Conservation (phyloP, 2,113 vertebrate species). For the Gorsachius goisagi region DNA sequence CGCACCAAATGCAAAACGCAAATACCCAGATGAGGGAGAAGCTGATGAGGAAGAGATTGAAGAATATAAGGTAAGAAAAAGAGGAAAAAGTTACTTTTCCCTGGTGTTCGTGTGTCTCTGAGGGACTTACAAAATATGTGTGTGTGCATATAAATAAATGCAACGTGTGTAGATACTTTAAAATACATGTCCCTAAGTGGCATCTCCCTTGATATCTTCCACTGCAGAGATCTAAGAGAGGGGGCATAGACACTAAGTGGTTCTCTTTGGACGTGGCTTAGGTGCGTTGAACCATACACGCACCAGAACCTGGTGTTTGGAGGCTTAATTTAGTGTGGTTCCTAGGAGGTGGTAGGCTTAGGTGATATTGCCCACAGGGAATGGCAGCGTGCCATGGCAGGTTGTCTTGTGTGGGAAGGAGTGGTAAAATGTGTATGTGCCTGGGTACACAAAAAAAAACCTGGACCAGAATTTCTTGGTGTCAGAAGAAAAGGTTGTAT, state of each 20-base stretch:
- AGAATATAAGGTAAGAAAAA: constrained; percentile 85
- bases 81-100: not conserved
- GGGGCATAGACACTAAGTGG: fast-evolving
- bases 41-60: constrained; percentile 91
- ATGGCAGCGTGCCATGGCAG: not conserved
- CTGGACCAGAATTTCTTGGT: not conserved
- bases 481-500: not conserved
- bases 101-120: not conserved
- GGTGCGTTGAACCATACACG: fast-evolving
- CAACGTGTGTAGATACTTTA: fast-evolving
- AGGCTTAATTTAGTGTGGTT: not conserved
- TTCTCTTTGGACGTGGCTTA: not conserved
- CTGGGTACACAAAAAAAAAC: not conserved
- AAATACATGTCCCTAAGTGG: not conserved
- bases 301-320: not conserved
- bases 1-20: constrained; percentile 82
- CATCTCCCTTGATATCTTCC: not conserved
- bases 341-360: not conserved
- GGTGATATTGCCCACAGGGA: not conserved
- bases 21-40: constrained; percentile 86
- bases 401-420: not conserved
- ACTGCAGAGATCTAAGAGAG: not conserved
- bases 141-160: fast-evolving
- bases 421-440: fast-evolving
- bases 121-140: not conserved